Evolutionary conservation across 2,113 vertebrate species (phyloP).

Genomic region (Ochotona princeps): DNA sequence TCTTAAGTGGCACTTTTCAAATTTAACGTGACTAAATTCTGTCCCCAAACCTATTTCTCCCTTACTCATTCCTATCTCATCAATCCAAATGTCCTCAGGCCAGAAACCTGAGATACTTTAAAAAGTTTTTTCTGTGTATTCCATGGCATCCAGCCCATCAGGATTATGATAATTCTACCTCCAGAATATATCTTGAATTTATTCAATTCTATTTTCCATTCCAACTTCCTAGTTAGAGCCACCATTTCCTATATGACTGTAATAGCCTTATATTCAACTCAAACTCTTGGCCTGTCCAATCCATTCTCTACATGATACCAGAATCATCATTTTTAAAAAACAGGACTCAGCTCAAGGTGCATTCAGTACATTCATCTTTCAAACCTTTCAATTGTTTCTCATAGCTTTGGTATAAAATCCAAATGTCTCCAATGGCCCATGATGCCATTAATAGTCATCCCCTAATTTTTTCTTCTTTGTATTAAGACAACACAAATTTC

Average conservation of each 20-base stretch:
- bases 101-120: neutral
- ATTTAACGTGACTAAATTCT: neutral
- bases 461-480: neutral
- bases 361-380: neutral
- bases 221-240: neutral
- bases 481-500: accelerated
- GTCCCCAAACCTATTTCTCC: neutral
- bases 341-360: neutral
- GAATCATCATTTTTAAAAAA: neutral
- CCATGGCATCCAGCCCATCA: neutral
- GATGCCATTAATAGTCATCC: neutral
- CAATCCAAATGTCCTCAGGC: neutral
- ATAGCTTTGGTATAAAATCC: neutral
- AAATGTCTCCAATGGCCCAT: neutral
- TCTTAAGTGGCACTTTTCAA: neutral
- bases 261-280: neutral
- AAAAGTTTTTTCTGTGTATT: neutral
- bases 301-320: neutral
- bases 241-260: neutral
- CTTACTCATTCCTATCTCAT: neutral
- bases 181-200: neutral
- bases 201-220: neutral
- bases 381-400: neutral
- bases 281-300: neutral
- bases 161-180: neutral